A percentile compares a stretch with the other conserved stretches of the same genome.
phyloP scores from a whole-genome alignment of 2,797 vertebrate species.

The Tolypeutes matacus region DNA sequence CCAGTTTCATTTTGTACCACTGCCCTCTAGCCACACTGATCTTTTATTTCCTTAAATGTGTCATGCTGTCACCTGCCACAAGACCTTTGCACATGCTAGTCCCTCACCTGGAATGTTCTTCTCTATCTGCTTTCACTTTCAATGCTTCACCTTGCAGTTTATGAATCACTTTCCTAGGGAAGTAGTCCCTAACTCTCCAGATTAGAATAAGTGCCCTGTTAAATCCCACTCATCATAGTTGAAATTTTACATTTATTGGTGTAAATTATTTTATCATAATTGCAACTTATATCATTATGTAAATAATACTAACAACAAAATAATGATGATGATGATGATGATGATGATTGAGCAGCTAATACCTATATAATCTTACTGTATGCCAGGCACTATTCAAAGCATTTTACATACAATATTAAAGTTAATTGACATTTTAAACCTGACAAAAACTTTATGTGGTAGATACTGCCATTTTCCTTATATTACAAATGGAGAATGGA shows the following conservation, averaged over 20 bases:
- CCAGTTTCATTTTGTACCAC: background rate
- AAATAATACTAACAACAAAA: background rate
- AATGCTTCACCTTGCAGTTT: background rate
- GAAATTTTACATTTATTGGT: slow-evolving; percentile 17
- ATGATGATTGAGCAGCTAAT: background rate
- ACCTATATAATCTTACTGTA: background rate
- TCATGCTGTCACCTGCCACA: background rate
- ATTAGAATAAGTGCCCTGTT: background rate
- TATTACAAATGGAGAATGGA: background rate
- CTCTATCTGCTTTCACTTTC: background rate
- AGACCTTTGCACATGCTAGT: background rate
- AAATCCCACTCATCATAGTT: background rate
- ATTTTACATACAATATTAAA: background rate
- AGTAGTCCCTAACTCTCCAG: background rate
- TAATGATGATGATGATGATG: background rate
- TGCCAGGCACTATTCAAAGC: background rate
- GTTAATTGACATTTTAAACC: slow-evolving; percentile 27
- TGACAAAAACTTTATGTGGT: background rate
- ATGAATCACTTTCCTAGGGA: background rate
- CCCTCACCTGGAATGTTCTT: background rate
- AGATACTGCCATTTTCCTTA: background rate
- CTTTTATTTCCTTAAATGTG: background rate
- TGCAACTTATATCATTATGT: background rate
- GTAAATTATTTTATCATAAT: slow-evolving; percentile 15
- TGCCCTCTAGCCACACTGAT: background rate